Base-by-base conservation (phyloP, 1,140 invertebrate genomes). In the Drosophila kurseongensis region DNA sequence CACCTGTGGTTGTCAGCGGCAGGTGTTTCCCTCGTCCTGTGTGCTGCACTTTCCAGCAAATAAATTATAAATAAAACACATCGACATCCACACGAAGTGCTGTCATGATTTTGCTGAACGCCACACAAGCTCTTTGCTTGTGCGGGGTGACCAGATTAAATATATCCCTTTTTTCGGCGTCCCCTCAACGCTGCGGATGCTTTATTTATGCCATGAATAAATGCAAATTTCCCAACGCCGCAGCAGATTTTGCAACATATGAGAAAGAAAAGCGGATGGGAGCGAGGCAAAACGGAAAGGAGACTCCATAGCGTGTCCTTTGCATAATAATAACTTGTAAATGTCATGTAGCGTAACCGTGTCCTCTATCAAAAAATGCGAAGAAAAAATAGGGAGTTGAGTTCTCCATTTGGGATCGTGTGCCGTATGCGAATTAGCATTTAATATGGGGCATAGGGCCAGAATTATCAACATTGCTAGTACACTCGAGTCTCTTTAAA, bases 131-230 rank as follows among this genome's bases (percentile, higher is more conserved):
- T 58, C 12, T 13, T 13, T 35, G 27, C 42, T 54, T 60, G 32
- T 18, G 35, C 60, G 16, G 16, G 40, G 54, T 38, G 56, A 40
- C 35, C 48, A 77, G 62, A 50, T 76, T 60, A 65, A 77, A 52
- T 55, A 67, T 57, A 38, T 61, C 60, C 62, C 16, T 62, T 83
- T 74, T 66, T 68, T 78, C 60, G 78, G 56, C 44, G n/a, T 0
- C 12, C 38, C 35, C 42, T 32, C 27, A 8, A 35, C 9, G 16
- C 18, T 9, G 42, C 29, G 41, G 58, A 47, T 78, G 68, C 83
- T 83, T 88, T 86, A 86, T 86, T 88, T 88, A 86, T 86, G 83
- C 72, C 83, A 86, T 88, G 83, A 86, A 86, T 86, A 86, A 88
- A 86, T 86, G 83, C 76, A 86, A 86, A 86, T 88, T 86, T 88